A percentile compares a stretch with the other conserved stretches of the same genome.
Conservation (phyloP, 1,140 invertebrate species). For the Temnothorax longispinosus region DNA sequence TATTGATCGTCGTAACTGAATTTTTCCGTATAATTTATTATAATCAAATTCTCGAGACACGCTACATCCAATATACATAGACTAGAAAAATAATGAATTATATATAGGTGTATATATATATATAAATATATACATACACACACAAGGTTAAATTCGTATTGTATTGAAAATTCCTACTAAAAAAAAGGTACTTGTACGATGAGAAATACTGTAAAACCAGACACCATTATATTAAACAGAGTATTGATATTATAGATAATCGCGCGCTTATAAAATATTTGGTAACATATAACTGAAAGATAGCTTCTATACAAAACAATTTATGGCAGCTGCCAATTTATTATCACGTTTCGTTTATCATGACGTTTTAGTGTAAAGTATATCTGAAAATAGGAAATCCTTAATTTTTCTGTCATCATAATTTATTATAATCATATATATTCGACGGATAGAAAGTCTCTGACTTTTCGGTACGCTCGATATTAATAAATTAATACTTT, state of each 20-base stretch:
- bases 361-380: background rate
- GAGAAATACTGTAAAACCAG: constrained; percentile 44
- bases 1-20: constrained; percentile 34
- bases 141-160: constrained; percentile 8
- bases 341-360: background rate
- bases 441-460: no score
- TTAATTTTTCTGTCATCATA: background rate
- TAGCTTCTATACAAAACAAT: constrained; percentile 7
- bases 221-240: constrained; percentile 37
- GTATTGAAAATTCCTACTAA: background rate
- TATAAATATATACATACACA: no score
- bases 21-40: constrained; percentile 30
- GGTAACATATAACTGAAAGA: constrained; percentile 40
- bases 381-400: background rate
- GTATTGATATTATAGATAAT: constrained; percentile 23
- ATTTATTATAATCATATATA: background rate
- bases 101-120: background rate
- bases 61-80: constrained; percentile 14
- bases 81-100: constrained; percentile 52
- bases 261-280: constrained; percentile 35
- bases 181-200: constrained; percentile 8
- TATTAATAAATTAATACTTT: background rate
- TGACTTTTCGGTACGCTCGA: background rate
- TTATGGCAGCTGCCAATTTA: constrained; percentile 27
- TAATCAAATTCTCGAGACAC: background rate